These are phyloP conservation scores for Dendrolimus houi DNA, from an alignment of 2,888 invertebrate genomes.

Conservation along the genomic window DNA sequence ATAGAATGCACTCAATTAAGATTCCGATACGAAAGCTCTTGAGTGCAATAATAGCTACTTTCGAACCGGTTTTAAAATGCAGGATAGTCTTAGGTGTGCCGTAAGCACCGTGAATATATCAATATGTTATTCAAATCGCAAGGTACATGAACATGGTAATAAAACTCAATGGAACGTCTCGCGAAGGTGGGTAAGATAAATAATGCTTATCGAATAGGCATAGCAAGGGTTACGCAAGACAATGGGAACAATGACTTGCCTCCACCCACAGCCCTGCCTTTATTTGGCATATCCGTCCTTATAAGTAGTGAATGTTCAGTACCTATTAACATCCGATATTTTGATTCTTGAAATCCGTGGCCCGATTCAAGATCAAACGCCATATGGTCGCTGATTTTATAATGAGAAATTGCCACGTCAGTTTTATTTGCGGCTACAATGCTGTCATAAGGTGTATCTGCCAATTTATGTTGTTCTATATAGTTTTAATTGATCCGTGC, in stretches of 20 bases:
- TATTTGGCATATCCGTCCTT: conserved; percentile 57
- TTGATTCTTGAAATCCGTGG: conserved; percentile 38
- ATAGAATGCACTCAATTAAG: conserved; percentile 44
- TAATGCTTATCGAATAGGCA: conserved; percentile 44
- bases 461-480: background rate
- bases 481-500: background rate
- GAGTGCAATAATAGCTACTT: conserved; percentile 41
- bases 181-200: conserved; percentile 54
- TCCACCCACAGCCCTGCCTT: conserved; percentile 52
- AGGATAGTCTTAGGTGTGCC: background rate
- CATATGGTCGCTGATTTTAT: conserved; percentile 36
- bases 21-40: conserved; percentile 50
- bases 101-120: background rate
- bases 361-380: conserved; percentile 22
- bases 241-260: conserved; percentile 47
- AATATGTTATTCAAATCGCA: conserved; percentile 6
- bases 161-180: conserved; percentile 55
- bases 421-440: conserved; percentile 6
- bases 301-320: conserved; percentile 57
- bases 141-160: conserved; percentile 18
- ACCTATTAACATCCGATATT: conserved; percentile 50
- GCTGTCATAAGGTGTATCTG: background rate
- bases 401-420: conserved; percentile 6
- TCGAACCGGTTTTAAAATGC: conserved; percentile 48
- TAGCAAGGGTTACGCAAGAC: conserved; percentile 56